These are phyloP conservation scores for Cantharis flavilabris DNA, from an alignment of 2,888 invertebrate species.

Conservation along the genomic window DNA sequence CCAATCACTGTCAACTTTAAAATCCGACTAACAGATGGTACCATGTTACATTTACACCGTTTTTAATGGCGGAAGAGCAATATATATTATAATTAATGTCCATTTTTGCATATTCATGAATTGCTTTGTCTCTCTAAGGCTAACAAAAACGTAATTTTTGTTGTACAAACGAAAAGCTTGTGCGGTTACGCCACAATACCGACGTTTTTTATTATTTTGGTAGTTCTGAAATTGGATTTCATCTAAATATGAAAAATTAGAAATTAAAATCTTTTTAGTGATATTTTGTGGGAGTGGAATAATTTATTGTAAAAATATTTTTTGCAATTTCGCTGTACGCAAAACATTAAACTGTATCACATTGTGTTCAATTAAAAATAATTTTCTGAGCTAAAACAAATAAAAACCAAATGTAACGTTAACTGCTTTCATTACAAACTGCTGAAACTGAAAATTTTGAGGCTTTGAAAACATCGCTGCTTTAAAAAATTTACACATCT, in stretches of 20 bases:
- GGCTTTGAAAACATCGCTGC: background rate
- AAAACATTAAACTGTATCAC: background rate
- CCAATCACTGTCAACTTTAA: conserved; percentile 25
- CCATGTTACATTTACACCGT: conserved; percentile 22
- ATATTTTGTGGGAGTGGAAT: background rate
- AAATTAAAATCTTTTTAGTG: background rate
- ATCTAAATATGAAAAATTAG: background rate
- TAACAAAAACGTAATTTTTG: conserved; percentile 18
- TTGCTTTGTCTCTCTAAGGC: conserved; percentile 23
- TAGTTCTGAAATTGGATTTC: background rate
- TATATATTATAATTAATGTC: conserved; percentile 32
- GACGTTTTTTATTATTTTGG: background rate
- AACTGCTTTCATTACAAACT: background rate
- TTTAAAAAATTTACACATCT: conserved; percentile 8
- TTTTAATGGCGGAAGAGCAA: conserved; percentile 24
- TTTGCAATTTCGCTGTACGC: background rate
- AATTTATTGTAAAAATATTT: background rate
- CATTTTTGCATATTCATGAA: conserved; percentile 32
- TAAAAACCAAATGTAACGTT: background rate
- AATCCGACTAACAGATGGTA: conserved; percentile 20
- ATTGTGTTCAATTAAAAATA: background rate
- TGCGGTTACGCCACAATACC: background rate
- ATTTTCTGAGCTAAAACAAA: background rate
- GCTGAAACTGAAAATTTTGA: background rate
- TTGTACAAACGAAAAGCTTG: background rate